Conservation (phyloP, 2,113 vertebrate genomes). For the Hippocampus comes region DNA sequence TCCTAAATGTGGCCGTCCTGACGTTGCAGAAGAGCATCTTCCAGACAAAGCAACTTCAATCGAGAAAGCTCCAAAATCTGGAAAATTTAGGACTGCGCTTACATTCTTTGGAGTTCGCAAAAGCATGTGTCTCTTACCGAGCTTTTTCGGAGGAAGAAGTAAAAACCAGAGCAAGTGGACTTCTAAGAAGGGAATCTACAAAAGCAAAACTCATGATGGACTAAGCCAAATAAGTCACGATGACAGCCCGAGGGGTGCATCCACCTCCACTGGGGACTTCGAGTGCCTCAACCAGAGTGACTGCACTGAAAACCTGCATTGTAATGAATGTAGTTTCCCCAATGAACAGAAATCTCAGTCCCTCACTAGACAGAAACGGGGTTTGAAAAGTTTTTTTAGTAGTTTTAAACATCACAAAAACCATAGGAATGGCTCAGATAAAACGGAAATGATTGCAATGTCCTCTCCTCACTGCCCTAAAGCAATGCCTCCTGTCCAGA, state of each 20-base stretch:
- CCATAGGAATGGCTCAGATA: conserved; percentile 76
- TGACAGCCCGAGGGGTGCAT: conserved; percentile 46
- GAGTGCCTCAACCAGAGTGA: conserved; percentile 61
- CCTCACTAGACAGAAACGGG: conserved; percentile 79
- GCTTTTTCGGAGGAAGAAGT: conserved; percentile 84
- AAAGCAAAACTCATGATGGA: conserved; percentile 89
- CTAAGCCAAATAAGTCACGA: conserved; percentile 72
- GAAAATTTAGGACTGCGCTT: conserved; percentile 85
- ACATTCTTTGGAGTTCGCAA: conserved; percentile 90
- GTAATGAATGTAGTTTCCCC: conserved; percentile 58
- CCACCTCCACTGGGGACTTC: conserved; percentile 57
- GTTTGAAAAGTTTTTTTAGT: conserved; percentile 88
- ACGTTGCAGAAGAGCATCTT: conserved; percentile 50
- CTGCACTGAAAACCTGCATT: conserved; percentile 52
- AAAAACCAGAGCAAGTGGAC: conserved; percentile 78
- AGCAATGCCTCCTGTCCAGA: conserved; percentile 56
- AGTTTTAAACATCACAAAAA: conserved; percentile 88
- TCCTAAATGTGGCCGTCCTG: conserved; percentile 41
- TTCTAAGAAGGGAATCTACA: conserved; percentile 82
- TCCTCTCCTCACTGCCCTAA: conserved; percentile 45
- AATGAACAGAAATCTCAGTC: conserved; percentile 79
- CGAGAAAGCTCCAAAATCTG: conserved; percentile 69
- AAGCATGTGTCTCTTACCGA: conserved; percentile 89
- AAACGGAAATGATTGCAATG: conserved; percentile 64
- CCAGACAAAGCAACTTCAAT: conserved; percentile 47